Evolutionary conservation across 2,797 vertebrate species (phyloP).

Genomic region (Acipenser transmontanus): DNA sequence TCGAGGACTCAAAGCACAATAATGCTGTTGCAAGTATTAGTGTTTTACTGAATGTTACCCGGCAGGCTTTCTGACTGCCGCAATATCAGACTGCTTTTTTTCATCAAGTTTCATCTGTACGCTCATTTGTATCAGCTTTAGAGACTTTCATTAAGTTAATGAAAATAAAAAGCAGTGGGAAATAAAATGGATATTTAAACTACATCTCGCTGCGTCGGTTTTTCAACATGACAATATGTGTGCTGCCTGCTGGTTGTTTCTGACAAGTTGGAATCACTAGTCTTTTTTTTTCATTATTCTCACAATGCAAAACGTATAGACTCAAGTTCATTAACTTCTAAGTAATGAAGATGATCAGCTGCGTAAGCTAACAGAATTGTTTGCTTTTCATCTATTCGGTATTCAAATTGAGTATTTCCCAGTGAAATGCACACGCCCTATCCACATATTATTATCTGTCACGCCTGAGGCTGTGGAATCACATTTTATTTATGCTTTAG

Average conservation of each 20-base stretch:
- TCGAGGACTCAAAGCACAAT: too few species aligned
- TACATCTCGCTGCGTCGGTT: background rate
- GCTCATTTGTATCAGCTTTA: background rate
- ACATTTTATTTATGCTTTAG: too few species aligned
- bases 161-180: background rate
- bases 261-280: background rate
- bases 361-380: too few species aligned
- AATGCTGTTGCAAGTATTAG: too few species aligned
- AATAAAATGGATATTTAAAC: conserved; percentile 2
- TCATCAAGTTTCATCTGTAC: background rate
- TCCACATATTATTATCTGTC: too few species aligned
- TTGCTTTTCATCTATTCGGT: too few species aligned
- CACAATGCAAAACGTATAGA: background rate
- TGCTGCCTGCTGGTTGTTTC: background rate
- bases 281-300: background rate
- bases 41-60: too few species aligned
- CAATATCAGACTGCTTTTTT: too few species aligned
- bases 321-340: background rate
- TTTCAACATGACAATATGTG: background rate
- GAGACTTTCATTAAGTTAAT: background rate
- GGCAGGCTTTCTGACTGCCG: too few species aligned
- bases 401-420: too few species aligned
- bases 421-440: too few species aligned
- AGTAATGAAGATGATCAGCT: background rate
- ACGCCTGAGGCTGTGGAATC: too few species aligned